Percentiles rank a stretch among this genome's conserved stretches.
These are phyloP conservation scores for Drosophila miranda DNA, from an alignment of 1,140 invertebrate species.

Conservation along the genomic window DNA sequence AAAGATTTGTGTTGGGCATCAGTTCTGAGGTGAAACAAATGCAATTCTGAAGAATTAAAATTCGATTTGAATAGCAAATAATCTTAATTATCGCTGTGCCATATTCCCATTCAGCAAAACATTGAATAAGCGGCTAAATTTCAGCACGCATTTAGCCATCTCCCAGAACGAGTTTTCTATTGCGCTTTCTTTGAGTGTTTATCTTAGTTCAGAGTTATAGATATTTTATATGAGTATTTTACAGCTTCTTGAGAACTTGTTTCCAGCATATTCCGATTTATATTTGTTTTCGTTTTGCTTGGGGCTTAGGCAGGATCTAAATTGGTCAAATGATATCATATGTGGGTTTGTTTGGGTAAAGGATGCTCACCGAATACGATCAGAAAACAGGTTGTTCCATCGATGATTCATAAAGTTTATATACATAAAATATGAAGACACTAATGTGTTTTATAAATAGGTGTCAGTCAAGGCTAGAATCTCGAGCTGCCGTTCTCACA, in stretches of 20 bases:
- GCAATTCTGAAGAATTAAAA: slow-evolving; percentile 12
- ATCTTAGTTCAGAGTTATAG: slow-evolving; percentile 8
- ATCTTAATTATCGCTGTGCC: slow-evolving; percentile 46
- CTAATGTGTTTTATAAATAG: slow-evolving; percentile 37
- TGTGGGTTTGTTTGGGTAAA: slow-evolving; percentile 20
- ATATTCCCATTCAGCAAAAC: slow-evolving; percentile 23
- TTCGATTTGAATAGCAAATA: slow-evolving; percentile 41
- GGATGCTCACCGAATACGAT: slow-evolving; percentile 32
- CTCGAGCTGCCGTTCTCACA: slow-evolving; percentile 5
- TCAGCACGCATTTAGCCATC: slow-evolving; percentile 7
- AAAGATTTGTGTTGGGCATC: not conserved
- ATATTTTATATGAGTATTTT: slow-evolving; percentile 33
- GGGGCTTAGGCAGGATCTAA: slow-evolving; percentile 40
- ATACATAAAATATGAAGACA: slow-evolving; percentile 34
- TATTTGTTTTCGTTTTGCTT: slow-evolving; percentile 36
- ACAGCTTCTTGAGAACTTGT: slow-evolving; percentile 41
- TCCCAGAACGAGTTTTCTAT: slow-evolving; percentile 45
- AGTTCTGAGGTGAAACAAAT: not conserved
- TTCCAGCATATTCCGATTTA: slow-evolving; percentile 32
- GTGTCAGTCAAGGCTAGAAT: slow-evolving; percentile 42
- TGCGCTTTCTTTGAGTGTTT: slow-evolving; percentile 38
- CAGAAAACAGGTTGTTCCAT: slow-evolving; percentile 18
- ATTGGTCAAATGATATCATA: slow-evolving; percentile 30
- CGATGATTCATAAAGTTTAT: slow-evolving; percentile 27
- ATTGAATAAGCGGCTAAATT: slow-evolving; percentile 22